Percentiles rank a stretch among this genome's conserved stretches.
These are phyloP conservation scores for Anagrus nilaparvatae DNA, from an alignment of 1,140 invertebrate species.

Conservation along the genomic window DNA sequence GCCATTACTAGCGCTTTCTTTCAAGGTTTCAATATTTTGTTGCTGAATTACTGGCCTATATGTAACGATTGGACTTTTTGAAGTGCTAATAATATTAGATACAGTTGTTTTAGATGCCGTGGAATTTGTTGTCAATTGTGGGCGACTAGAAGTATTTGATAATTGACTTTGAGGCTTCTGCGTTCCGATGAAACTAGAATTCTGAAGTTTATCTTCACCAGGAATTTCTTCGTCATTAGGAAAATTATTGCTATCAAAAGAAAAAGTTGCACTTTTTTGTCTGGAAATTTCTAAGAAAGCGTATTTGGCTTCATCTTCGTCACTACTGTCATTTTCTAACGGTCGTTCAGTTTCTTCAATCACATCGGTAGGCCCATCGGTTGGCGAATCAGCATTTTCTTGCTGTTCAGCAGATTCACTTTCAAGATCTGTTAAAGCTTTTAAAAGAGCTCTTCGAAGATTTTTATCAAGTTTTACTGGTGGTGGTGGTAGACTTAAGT, in stretches of 20 bases:
- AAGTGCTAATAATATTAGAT: not conserved
- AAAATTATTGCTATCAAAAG: conserved; percentile 31
- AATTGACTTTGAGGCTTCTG: conserved; percentile 21
- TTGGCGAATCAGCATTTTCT: conserved; percentile 11
- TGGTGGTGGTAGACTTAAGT: conserved; percentile 31
- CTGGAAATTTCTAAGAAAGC: conserved; percentile 14
- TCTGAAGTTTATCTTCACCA: conserved; percentile 38
- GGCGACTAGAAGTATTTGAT: conserved; percentile 18
- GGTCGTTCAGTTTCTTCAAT: conserved; percentile 14
- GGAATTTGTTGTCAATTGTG: conserved; percentile 21
- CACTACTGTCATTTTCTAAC: conserved; percentile 5
- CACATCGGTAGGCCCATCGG: not conserved
- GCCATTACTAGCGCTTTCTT: conserved; percentile 28
- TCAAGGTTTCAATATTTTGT: conserved; percentile 31
- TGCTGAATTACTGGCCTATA: conserved; percentile 18
- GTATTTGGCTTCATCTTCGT: conserved; percentile 12
- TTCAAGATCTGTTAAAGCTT: conserved; percentile 58
- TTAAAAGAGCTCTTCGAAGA: conserved; percentile 56
- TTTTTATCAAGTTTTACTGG: conserved; percentile 56
- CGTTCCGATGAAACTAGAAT: conserved; percentile 32
- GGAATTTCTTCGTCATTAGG: conserved; percentile 27
- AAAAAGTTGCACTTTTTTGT: conserved; percentile 18
- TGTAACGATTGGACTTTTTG: too few relatives aligned
- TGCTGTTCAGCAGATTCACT: conserved; percentile 36
- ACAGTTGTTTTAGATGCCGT: too few relatives aligned